Conservation (phyloP, 2,113 vertebrate species). For the Prunella himalayana region DNA sequence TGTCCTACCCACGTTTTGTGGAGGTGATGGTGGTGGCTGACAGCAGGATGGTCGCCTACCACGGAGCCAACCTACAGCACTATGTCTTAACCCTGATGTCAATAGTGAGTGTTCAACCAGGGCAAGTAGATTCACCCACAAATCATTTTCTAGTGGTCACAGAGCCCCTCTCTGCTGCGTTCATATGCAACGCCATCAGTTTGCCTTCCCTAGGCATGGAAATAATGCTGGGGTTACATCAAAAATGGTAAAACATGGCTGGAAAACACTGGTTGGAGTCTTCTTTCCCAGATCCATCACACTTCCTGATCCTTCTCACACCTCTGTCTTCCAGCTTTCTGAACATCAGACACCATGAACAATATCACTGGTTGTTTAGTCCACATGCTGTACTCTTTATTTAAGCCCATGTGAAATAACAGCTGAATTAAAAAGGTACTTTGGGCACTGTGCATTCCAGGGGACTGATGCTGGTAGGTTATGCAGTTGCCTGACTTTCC, state of each 20-base stretch:
- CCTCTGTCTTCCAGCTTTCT: background rate
- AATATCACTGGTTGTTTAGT: background rate
- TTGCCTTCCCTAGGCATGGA: background rate
- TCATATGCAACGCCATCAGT: rapidly evolving
- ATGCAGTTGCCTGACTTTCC: background rate
- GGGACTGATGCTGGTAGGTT: background rate
- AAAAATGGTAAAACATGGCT: background rate
- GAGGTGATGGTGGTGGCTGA: slow-evolving; percentile 98
- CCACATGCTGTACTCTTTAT: rapidly evolving
- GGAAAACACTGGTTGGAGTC: background rate
- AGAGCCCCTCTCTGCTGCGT: background rate
- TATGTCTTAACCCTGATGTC: slow-evolving; percentile 97
- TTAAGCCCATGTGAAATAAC: background rate
- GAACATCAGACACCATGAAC: background rate
- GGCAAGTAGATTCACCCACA: background rate
- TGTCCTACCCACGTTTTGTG: slow-evolving; percentile 96
- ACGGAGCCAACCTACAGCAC: slow-evolving; percentile 93
- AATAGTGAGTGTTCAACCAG: slow-evolving; percentile 86
- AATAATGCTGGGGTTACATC: background rate
- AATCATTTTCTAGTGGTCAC: background rate
- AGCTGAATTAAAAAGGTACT: background rate
- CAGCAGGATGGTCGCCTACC: slow-evolving; percentile 94
- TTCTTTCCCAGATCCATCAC: background rate
- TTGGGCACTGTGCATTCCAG: background rate
- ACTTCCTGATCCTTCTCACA: background rate